phyloP scores from a whole-genome alignment of 2,797 vertebrate species.

The Schizopygopsis pylzovi region DNA sequence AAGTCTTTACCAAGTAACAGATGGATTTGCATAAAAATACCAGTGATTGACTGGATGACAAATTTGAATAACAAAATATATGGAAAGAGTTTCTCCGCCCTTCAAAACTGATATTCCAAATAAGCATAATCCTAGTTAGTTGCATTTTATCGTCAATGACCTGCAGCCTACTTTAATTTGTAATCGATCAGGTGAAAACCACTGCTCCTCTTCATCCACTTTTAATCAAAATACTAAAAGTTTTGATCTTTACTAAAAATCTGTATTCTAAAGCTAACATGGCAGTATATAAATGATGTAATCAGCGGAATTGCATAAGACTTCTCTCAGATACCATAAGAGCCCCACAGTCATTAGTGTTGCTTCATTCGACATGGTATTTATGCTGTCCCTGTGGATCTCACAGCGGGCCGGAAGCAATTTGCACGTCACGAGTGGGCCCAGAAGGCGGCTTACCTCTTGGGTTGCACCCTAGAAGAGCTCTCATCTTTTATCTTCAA shows the following conservation, averaged over 20 bases:
- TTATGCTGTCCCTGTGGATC: background rate
- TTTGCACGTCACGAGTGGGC: constrained; percentile 98
- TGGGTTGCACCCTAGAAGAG: constrained; percentile 95
- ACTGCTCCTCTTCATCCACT: background rate
- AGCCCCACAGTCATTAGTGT: background rate
- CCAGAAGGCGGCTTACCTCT: constrained; percentile 94
- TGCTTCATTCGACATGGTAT: background rate
- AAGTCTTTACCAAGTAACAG: background rate
- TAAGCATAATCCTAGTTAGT: background rate
- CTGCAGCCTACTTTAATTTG: background rate
- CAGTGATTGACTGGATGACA: constrained; percentile 20
- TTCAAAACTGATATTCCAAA: background rate
- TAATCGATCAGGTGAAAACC: background rate
- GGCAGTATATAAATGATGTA: background rate
- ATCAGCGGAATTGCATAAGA: constrained; percentile 23
- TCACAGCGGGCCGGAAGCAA: constrained; percentile 89
- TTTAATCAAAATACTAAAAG: background rate
- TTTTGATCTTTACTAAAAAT: background rate
- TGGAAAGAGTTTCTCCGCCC: background rate
- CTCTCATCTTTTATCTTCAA: constrained; percentile 95
- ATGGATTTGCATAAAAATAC: constrained; percentile 3
- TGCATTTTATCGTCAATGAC: background rate
- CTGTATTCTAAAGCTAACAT: background rate
- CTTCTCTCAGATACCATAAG: constrained; percentile 3
- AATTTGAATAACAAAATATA: background rate